Evolutionary conservation across 2,113 vertebrate genomes (phyloP).

Genomic region (Neolamprologus falcicula): DNA sequence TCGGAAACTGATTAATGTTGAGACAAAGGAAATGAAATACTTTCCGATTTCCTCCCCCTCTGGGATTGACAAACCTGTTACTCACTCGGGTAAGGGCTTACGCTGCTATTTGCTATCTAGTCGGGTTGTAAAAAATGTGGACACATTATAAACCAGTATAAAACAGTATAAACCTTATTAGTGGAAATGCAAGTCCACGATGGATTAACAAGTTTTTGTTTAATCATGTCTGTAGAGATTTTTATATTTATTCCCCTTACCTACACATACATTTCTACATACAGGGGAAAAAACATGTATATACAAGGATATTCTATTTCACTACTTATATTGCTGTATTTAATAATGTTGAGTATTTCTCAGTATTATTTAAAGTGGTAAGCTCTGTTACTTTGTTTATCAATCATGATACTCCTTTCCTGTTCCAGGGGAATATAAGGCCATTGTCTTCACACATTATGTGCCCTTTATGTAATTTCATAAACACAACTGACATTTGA

Average conservation of each 20-base stretch:
- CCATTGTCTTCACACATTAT: background rate
- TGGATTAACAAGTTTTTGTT: background rate
- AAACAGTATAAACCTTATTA: background rate
- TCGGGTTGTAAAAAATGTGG: background rate
- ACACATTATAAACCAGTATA: background rate
- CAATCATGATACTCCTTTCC: background rate
- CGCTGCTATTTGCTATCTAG: background rate
- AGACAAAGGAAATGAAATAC: constrained; percentile 40
- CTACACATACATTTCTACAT: background rate
- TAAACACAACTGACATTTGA: background rate
- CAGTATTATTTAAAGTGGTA: background rate
- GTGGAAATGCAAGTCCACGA: background rate
- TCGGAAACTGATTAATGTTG: constrained; percentile 32
- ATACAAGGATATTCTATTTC: background rate
- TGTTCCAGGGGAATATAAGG: background rate
- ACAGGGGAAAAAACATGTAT: background rate
- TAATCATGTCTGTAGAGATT: background rate
- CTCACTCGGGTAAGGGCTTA: background rate
- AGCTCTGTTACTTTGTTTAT: background rate
- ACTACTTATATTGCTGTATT: background rate
- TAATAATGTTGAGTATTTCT: background rate
- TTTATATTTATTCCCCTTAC: background rate
- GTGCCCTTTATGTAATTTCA: background rate
- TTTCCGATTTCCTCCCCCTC: background rate
- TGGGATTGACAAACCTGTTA: constrained; percentile 3